Percentiles rank a stretch among this genome's conserved stretches.
Evolutionary conservation across 2,113 vertebrate genomes (phyloP).

Genomic region (Delphinapterus leucas): DNA sequence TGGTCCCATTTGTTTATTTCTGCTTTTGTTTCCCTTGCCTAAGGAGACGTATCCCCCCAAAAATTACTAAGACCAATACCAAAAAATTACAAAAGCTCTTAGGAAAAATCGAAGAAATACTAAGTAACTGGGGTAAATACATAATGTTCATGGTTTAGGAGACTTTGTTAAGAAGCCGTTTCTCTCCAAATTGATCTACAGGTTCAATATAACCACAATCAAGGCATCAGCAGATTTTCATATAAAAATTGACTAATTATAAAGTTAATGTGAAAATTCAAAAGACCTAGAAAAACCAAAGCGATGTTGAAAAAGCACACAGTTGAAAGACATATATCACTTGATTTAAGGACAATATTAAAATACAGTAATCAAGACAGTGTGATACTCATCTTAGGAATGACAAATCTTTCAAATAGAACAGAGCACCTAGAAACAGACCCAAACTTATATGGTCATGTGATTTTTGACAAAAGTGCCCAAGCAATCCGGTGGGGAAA

Average conservation of each 20-base stretch:
- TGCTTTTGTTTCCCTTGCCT: not conserved
- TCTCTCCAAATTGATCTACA: not conserved
- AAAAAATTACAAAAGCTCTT: not conserved
- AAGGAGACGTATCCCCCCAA: not conserved
- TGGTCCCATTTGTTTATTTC: no score
- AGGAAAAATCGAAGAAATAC: not conserved
- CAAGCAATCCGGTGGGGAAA: not conserved
- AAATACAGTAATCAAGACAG: not conserved
- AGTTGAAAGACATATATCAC: not conserved
- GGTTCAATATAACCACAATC: not conserved
- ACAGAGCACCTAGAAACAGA: not conserved
- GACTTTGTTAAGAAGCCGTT: not conserved
- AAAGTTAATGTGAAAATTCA: not conserved
- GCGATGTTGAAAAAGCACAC: not conserved
- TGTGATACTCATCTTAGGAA: not conserved
- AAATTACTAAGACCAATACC: not conserved
- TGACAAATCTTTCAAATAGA: not conserved
- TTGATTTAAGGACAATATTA: constrained; percentile 1
- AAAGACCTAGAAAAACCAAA: not conserved
- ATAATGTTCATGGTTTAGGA: not conserved
- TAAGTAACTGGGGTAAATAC: not conserved
- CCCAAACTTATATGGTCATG: not conserved
- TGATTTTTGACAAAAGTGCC: not conserved
- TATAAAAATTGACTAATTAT: not conserved
- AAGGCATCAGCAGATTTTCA: not conserved